Evolutionary conservation across 2,113 vertebrate genomes (phyloP).

Genomic region (Vulpes lagopus): DNA sequence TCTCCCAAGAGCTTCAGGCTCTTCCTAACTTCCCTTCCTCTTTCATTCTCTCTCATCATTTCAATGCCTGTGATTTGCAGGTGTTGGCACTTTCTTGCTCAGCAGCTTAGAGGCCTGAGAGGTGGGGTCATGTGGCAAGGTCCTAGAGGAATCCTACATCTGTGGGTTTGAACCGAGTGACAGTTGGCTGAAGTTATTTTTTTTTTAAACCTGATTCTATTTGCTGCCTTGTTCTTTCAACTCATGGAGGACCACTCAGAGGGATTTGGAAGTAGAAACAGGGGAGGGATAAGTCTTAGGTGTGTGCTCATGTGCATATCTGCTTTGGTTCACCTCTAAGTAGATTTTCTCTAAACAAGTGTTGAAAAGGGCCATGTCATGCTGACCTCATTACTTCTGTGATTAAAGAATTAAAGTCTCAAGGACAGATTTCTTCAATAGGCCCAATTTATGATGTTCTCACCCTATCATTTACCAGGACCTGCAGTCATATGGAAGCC

Average conservation of each 20-base stretch:
- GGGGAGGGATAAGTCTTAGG: neutral
- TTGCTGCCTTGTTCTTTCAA: neutral
- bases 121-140: neutral
- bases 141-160: neutral
- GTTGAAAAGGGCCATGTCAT: neutral
- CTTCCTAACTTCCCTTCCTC: neutral
- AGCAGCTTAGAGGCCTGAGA: neutral
- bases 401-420: neutral
- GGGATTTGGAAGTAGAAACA: neutral
- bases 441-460: neutral
- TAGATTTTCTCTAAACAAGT: neutral
- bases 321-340: neutral
- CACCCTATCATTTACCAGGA: neutral
- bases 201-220: neutral
- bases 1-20: neutral
- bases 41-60: neutral
- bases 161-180: neutral
- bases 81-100: neutral
- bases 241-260: neutral
- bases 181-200: neutral
- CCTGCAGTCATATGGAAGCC: neutral
- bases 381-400: neutral
- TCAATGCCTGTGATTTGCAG: neutral
- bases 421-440: constrained; percentile 3
- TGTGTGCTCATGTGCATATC: neutral